Conservation (phyloP, 30 jellyfish, hydroid and myxozoan species). For the Turritopsis rubra region DNA sequence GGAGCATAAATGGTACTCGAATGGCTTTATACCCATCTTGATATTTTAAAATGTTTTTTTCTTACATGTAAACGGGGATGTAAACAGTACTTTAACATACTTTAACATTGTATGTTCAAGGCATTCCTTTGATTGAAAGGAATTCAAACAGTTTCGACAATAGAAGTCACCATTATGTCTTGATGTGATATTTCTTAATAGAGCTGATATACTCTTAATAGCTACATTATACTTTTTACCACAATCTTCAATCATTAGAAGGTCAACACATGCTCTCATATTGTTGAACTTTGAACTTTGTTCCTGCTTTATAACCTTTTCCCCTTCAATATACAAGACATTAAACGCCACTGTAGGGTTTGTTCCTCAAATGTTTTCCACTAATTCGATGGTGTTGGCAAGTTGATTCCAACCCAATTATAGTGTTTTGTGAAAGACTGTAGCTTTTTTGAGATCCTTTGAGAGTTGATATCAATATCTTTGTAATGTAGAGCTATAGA, state of each 20-base stretch:
- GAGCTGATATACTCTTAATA: not conserved
- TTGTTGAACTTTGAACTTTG: not conserved
- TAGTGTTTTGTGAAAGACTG: too few species aligned
- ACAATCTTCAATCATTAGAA: not conserved
- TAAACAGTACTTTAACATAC: not conserved
- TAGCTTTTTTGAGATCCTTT: too few species aligned
- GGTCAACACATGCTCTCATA: constrained; percentile 1
- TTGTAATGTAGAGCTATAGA: too few species aligned
- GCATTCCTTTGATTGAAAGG: not conserved
- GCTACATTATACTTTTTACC: not conserved
- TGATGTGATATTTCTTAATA: not conserved
- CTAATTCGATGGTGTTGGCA: too few species aligned
- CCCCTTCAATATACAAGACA: not conserved
- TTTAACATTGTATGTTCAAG: not conserved
- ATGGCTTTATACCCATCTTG: not conserved
- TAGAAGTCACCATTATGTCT: not conserved
- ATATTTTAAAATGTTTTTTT: too few species aligned
- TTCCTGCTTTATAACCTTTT: not conserved
- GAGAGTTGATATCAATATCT: too few species aligned
- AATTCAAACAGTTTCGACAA: not conserved
- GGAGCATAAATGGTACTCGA: not conserved
- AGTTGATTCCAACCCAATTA: too few species aligned
- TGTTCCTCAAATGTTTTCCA: constrained; percentile 5
- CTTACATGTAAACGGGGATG: not conserved
- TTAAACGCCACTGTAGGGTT: not conserved